phyloP scores from a whole-genome alignment of 2,888 invertebrate genomes.

The Lasioglossum vierecki region DNA sequence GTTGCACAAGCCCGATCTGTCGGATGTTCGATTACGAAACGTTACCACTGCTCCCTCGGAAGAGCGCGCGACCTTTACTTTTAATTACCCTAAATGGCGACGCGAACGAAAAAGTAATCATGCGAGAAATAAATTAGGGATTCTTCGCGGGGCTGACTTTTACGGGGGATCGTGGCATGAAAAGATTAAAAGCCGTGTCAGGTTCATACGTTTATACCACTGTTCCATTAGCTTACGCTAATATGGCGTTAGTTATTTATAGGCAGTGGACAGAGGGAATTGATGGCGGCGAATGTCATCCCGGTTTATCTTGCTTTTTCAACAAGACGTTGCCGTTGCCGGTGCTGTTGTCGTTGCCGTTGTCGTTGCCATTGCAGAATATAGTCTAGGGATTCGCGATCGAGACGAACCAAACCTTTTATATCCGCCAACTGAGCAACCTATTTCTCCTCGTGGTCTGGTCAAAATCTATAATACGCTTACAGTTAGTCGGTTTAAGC shows the following conservation, averaged over 20 bases:
- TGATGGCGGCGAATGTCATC: not conserved
- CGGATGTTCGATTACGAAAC: slow-evolving; percentile 37
- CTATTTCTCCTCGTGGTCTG: not conserved
- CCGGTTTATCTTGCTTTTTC: not conserved
- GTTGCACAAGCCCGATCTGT: slow-evolving; percentile 1
- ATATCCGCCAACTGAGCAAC: not conserved
- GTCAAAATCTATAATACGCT: not conserved
- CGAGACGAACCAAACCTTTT: not conserved
- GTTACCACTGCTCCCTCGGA: slow-evolving; percentile 16
- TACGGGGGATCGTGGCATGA: not conserved
- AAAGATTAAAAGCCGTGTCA: slow-evolving; percentile 31
- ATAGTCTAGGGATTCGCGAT: not conserved
- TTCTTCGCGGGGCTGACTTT: slow-evolving; percentile 9
- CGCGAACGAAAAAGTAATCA: slow-evolving; percentile 34
- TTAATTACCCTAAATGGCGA: slow-evolving; percentile 45
- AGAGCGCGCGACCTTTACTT: slow-evolving; percentile 37
- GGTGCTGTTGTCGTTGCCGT: too few species aligned
- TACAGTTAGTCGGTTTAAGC: not conserved
- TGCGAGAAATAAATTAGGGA: slow-evolving; percentile 24
- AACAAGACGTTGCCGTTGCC: not conserved
- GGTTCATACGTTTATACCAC: not conserved
- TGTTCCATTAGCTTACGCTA: slow-evolving; percentile 1
- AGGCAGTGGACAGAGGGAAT: not conserved
- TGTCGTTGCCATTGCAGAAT: too few species aligned
- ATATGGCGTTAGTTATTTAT: slow-evolving; percentile 27